Conservation (phyloP, 2,113 vertebrate species). For the Zingel zingel region DNA sequence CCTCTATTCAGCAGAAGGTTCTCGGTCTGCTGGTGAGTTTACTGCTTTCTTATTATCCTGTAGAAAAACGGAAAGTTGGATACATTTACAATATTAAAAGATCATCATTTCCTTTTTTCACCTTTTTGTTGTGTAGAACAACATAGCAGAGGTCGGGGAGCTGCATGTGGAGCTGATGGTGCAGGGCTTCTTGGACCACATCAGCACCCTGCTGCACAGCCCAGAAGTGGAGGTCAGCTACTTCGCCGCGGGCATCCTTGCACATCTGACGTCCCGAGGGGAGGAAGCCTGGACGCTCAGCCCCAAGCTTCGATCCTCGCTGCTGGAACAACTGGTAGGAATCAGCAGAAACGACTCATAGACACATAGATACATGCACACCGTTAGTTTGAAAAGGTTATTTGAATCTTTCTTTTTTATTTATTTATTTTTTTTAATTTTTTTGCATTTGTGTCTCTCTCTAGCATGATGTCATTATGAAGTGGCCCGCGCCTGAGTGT, state of each 20-base stretch:
- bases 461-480: slow-evolving; percentile 95
- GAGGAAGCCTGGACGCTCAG: slow-evolving; percentile 93
- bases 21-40: slow-evolving; percentile 95
- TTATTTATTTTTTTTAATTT: too few species aligned
- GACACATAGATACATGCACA: background rate
- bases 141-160: slow-evolving; percentile 98
- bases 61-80: background rate
- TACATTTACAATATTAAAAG: background rate
- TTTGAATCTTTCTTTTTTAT: background rate
- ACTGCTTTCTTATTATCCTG: background rate
- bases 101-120: background rate
- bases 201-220: slow-evolving; percentile 93
- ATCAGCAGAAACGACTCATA: too few species aligned
- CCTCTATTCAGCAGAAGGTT: slow-evolving; percentile 98
- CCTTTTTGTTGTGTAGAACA: slow-evolving; percentile 86
- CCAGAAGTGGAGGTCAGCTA: slow-evolving; percentile 98
- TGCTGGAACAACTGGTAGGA: slow-evolving; percentile 94
- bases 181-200: slow-evolving; percentile 96
- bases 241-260: slow-evolving; percentile 97
- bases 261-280: slow-evolving; percentile 96
- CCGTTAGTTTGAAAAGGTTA: background rate
- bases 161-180: slow-evolving; percentile 97
- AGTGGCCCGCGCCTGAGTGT: slow-evolving; percentile 97
- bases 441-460: slow-evolving; percentile 48
- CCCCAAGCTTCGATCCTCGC: slow-evolving; percentile 86